These are phyloP conservation scores for Jaculus jaculus DNA, from an alignment of 2,113 vertebrate genomes.

Conservation along the genomic window DNA sequence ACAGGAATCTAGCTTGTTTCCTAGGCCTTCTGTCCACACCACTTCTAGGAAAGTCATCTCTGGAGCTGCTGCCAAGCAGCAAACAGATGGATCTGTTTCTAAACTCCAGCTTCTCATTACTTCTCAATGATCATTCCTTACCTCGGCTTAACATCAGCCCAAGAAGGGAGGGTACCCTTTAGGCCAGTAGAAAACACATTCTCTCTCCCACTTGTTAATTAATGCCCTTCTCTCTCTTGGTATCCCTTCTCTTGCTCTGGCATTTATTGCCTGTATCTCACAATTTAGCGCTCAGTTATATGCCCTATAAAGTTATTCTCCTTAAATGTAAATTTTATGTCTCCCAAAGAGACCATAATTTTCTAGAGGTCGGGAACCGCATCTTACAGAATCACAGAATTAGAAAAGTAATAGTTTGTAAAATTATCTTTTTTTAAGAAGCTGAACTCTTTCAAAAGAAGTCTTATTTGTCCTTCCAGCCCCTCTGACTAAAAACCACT, in stretches of 20 bases:
- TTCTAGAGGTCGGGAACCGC: conserved; percentile 51
- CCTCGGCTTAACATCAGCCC: background rate
- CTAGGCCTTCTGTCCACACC: background rate
- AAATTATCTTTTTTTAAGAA: conserved; percentile 30
- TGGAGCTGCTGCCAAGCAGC: background rate
- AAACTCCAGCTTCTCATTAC: background rate
- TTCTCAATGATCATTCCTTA: background rate
- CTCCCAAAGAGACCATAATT: conserved; percentile 58
- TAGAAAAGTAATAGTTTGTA: conserved; percentile 48
- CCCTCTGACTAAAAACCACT: background rate
- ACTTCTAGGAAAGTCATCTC: background rate
- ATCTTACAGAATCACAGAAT: conserved; percentile 59
- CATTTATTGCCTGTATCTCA: background rate
- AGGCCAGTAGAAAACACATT: background rate
- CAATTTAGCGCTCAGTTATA: conserved; percentile 34
- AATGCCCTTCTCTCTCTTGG: background rate
- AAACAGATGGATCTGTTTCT: background rate
- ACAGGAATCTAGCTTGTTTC: background rate
- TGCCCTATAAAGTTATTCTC: conserved; percentile 41
- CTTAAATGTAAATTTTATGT: conserved; percentile 65
- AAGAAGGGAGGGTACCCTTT: background rate
- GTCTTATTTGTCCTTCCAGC: background rate
- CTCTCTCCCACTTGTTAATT: background rate
- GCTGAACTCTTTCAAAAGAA: background rate
- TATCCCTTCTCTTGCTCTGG: background rate